Base-by-base conservation (phyloP, 2,888 invertebrate species). In the Rosalia funebris region DNA sequence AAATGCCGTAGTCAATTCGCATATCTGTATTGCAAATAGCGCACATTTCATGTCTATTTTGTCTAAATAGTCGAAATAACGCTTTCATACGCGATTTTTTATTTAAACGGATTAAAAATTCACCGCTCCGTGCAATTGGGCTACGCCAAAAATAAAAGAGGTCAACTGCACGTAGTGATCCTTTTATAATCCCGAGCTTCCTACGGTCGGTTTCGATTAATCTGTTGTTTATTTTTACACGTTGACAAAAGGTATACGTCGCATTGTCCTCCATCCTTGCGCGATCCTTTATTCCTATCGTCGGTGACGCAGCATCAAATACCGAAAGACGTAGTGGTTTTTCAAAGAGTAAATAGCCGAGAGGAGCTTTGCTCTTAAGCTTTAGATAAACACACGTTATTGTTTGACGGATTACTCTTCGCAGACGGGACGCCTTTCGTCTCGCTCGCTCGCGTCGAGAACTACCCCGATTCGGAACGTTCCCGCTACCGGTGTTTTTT, bases 331-430 rank as follows among this genome's bases (percentile, higher is more conserved):
- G 25, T 25, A 25, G 4, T 25, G n/a, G n/a, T 25, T 25, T 25
- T 25, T 25, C 7, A 25, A 25, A 25, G 37, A 36, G 39, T 50
- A 50, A 50, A 50, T 39, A 50, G 39, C 39, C 50, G 10, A 25
- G 25, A 37, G 50, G 50, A 39, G 50, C 39, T 50, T 39, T 37
- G 39, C 50, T 12, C 25, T 39, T 50, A 50, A 50, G 50, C 50
- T 39, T 20, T 25, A 39, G 50, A 25, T 39, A 50, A 50, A 50
- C 39, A 50, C 39, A 37, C 50, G 50, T 20, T 39, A 50, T 50
- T 50, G 50, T 50, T 39, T 37, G 39, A 20, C 34, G 50, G 50
- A 39, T 50, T 50, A 50, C 39, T 48, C 48, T 36, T 44, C 20
- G 3, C 19, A 12, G 1, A 11, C 19, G 20, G 19, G 7, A 7